Percentiles rank a stretch among this genome's conserved stretches.
These are phyloP conservation scores for Megalops atlanticus DNA, from an alignment of 2,113 vertebrate species.

Conservation along the genomic window DNA sequence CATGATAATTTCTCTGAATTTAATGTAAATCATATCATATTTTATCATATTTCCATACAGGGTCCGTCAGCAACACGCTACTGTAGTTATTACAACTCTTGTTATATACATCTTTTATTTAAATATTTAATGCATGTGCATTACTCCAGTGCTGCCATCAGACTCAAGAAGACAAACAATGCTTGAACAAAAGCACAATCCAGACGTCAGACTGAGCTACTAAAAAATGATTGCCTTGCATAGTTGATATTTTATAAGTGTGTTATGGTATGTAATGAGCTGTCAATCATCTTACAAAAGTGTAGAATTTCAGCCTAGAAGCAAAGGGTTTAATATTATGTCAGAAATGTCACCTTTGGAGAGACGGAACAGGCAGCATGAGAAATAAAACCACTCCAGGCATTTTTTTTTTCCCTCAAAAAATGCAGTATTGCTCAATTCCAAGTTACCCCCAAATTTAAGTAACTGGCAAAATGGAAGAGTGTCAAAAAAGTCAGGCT, in stretches of 20 bases:
- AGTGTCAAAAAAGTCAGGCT: constrained; percentile 7
- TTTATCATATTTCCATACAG: too few relatives aligned
- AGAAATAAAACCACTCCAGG: background rate
- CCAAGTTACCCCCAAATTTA: background rate
- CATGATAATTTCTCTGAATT: too few relatives aligned
- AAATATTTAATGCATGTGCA: too few relatives aligned
- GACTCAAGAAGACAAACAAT: too few relatives aligned
- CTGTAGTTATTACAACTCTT: too few relatives aligned
- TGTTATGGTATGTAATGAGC: background rate
- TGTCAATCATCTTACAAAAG: background rate
- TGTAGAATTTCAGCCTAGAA: background rate
- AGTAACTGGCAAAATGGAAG: background rate
- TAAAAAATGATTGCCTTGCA: background rate
- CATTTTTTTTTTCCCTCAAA: background rate
- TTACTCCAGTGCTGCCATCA: too few relatives aligned
- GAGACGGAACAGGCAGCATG: background rate
- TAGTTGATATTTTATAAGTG: background rate
- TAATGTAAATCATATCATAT: too few relatives aligned
- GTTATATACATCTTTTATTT: too few relatives aligned
- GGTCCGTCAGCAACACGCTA: too few relatives aligned
- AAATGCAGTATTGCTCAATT: background rate
- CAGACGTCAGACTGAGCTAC: too few relatives aligned
- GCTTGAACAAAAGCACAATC: too few relatives aligned
- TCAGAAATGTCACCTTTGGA: background rate
- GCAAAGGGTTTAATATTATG: constrained; percentile 9